These are phyloP conservation scores for Caranx ignobilis DNA, from an alignment of 2,113 vertebrate genomes.

Conservation along the genomic window DNA sequence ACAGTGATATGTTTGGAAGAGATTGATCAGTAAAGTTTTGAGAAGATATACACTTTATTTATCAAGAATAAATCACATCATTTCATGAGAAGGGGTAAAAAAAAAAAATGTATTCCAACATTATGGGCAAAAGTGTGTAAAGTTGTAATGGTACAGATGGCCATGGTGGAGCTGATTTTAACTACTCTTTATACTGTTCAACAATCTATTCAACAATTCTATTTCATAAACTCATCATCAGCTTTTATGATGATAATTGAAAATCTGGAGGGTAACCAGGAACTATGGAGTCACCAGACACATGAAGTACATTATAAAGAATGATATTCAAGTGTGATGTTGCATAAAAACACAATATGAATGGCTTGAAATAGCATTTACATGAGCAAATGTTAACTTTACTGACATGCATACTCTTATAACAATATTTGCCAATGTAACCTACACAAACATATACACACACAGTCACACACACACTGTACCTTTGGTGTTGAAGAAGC, in stretches of 20 bases:
- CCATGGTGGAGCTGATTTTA: no score
- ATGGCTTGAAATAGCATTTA: no score
- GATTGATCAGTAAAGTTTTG: no score
- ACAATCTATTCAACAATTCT: background rate
- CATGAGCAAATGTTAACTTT: no score
- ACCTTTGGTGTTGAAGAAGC: slow-evolving; percentile 86
- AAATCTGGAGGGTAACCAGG: background rate
- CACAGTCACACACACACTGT: background rate
- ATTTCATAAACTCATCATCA: background rate
- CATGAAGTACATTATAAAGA: background rate
- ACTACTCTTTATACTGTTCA: background rate
- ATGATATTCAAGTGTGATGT: background rate
- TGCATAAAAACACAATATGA: background rate
- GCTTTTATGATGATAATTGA: background rate
- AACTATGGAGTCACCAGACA: background rate
- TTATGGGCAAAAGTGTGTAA: background rate
- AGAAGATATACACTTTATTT: no score
- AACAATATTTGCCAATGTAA: no score
- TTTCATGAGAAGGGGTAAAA: background rate
- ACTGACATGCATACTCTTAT: no score
- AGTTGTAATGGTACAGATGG: no score
- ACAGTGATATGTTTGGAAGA: no score
- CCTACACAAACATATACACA: background rate
- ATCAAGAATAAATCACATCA: no score
- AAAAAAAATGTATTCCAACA: background rate